Percentiles rank a stretch among this genome's conserved stretches.
Conservation (phyloP, 2,888 invertebrate genomes). For the Crioceris asparagi region DNA sequence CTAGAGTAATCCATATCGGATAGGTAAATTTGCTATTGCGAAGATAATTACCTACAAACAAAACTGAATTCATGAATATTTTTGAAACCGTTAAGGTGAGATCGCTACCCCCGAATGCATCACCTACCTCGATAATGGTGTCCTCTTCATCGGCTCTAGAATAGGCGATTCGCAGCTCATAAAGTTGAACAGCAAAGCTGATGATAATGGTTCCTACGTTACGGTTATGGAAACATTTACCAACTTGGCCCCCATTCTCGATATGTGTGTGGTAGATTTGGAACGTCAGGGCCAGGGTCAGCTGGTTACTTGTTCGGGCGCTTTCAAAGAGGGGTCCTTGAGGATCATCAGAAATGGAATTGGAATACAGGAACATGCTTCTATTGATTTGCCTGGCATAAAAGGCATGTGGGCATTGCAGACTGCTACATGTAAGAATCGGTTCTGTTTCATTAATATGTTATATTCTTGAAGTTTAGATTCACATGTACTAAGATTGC, state of each 20-base stretch:
- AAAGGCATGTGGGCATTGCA: slow-evolving; percentile 98
- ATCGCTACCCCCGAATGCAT: slow-evolving; percentile 94
- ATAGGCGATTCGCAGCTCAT: slow-evolving; percentile 95
- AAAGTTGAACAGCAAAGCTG: slow-evolving; percentile 71
- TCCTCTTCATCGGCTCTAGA: slow-evolving; percentile 91
- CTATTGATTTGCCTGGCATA: slow-evolving; percentile 92
- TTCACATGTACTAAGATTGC: too few species aligned
- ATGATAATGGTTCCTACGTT: slow-evolving; percentile 82
- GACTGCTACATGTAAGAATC: slow-evolving; percentile 47
- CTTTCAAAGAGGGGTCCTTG: slow-evolving; percentile 94
- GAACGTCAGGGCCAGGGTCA: slow-evolving; percentile 96
- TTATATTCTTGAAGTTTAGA: neutral
- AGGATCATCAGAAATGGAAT: slow-evolving; percentile 97
- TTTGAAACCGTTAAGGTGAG: slow-evolving; percentile 49
- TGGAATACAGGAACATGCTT: slow-evolving; percentile 96
- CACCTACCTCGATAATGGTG: slow-evolving; percentile 96
- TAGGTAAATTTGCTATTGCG: too few species aligned
- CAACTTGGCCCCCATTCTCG: slow-evolving; percentile 93
- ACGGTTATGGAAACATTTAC: slow-evolving; percentile 93
- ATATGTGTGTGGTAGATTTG: slow-evolving; percentile 95
- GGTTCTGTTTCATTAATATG: neutral
- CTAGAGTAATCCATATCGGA: too few species aligned
- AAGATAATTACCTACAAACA: slow-evolving; percentile 3
- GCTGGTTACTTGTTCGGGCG: slow-evolving; percentile 94
- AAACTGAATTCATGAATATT: neutral